Conservation (phyloP, 2,888 invertebrate species). For the Elmis aenea region DNA sequence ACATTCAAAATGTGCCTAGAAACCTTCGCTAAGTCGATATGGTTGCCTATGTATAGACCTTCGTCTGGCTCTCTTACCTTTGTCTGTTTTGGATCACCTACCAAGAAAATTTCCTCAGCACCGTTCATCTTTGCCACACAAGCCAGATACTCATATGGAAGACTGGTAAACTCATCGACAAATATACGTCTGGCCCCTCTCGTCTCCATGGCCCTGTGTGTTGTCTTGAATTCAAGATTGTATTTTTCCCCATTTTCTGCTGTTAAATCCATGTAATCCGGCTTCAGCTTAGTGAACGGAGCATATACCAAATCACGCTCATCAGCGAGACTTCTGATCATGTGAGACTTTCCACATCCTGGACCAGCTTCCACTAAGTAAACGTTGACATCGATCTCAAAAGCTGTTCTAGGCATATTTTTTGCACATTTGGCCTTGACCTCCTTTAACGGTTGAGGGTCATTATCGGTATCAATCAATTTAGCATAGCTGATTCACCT, state of each 20-base stretch:
- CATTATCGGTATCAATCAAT: constrained; percentile 9
- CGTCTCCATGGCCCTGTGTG: too few species aligned
- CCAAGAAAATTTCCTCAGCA: constrained; percentile 12
- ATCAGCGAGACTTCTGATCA: constrained; percentile 9
- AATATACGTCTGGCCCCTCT: too few species aligned
- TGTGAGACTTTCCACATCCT: constrained; percentile 13
- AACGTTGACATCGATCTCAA: constrained; percentile 3
- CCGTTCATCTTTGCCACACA: constrained; percentile 5
- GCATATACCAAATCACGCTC: constrained; percentile 7
- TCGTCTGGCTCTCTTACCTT: too few species aligned
- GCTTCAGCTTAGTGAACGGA: constrained; percentile 14
- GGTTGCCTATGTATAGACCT: too few species aligned
- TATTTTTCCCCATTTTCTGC: constrained; percentile 5
- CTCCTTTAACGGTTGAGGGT: constrained; percentile 4
- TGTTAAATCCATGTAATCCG: constrained; percentile 10
- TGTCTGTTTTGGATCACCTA: constrained; percentile 10
- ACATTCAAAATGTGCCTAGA: too few species aligned
- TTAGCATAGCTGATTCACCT: constrained; percentile 4
- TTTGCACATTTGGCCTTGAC: constrained; percentile 3
- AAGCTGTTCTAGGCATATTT: constrained; percentile 6
- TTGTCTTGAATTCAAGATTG: constrained; percentile 11
- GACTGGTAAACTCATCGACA: constrained; percentile 13
- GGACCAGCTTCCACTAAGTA: constrained; percentile 13
- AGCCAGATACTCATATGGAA: constrained; percentile 12
- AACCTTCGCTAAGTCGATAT: too few species aligned